Evolutionary conservation across 2,113 vertebrate genomes (phyloP).

Genomic region (Charadrius vociferus): DNA sequence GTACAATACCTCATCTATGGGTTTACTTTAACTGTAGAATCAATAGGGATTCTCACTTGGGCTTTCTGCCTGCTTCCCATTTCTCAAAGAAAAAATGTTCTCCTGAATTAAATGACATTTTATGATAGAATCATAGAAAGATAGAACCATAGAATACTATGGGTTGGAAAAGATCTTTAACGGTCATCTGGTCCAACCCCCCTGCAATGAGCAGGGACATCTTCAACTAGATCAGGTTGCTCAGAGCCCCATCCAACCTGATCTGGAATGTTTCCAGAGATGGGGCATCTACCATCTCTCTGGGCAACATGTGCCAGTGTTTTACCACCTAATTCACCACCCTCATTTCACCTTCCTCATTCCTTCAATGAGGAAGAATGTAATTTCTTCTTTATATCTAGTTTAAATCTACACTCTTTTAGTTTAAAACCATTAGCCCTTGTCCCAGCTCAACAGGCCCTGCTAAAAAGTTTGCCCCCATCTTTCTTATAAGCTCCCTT

Average conservation of each 20-base stretch:
- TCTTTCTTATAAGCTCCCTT: background rate
- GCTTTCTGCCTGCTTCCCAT: background rate
- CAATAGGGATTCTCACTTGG: background rate
- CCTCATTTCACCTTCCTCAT: background rate
- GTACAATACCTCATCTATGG: background rate
- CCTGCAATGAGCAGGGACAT: background rate
- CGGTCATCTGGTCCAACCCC: background rate
- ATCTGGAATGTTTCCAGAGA: background rate
- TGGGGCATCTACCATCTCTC: background rate
- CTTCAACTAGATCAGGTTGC: background rate
- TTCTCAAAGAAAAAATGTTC: background rate
- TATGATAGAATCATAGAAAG: background rate
- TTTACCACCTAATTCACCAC: background rate
- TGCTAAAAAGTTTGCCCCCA: background rate
- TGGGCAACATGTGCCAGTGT: background rate
- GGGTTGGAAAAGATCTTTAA: background rate
- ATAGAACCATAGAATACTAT: background rate
- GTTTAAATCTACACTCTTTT: background rate
- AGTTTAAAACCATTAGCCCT: background rate
- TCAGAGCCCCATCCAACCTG: background rate
- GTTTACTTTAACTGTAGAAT: background rate
- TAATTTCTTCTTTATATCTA: background rate
- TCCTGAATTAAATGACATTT: background rate
- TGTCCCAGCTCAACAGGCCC: background rate
- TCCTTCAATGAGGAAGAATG: background rate